Percentiles rank a stretch among this genome's conserved stretches.
Evolutionary conservation across 2,113 vertebrate species (phyloP).

Genomic region (Nerophis ophidion): DNA sequence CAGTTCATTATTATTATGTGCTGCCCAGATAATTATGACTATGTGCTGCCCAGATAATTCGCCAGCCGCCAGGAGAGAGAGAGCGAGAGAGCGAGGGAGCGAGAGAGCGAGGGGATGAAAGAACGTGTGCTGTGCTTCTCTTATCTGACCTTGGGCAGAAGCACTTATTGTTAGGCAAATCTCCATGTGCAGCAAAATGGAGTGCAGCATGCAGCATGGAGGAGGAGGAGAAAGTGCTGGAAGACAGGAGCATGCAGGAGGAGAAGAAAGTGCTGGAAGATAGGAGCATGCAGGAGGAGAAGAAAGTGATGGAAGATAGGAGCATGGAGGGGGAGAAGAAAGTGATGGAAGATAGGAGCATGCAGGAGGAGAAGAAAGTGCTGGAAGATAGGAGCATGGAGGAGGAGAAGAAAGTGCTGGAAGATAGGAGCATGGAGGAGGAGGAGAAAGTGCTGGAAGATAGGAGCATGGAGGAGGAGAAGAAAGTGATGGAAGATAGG

Average conservation of each 20-base stretch:
- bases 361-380: conserved; percentile 56
- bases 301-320: conserved; percentile 58
- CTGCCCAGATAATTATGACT: conserved; percentile 83
- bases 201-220: conserved; percentile 46
- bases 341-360: conserved; percentile 46
- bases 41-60: conserved; percentile 80
- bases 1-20: conserved; percentile 68
- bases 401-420: conserved; percentile 58
- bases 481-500: conserved; percentile 58
- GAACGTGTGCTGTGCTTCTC: conserved; percentile 73
- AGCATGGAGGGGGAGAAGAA: conserved; percentile 49
- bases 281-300: conserved; percentile 41
- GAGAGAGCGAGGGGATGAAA: conserved; percentile 71
- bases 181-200: conserved; percentile 72
- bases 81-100: conserved; percentile 69
- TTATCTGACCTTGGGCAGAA: conserved; percentile 84
- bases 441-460: conserved; percentile 54
- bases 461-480: conserved; percentile 34
- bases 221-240: conserved; percentile 58
- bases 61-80: conserved; percentile 38
- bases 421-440: conserved; percentile 23
- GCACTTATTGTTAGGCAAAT: conserved; percentile 82
- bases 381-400: conserved; percentile 31
- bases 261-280: conserved; percentile 58
- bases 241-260: conserved; percentile 19